These are phyloP conservation scores for Hetaerina americana DNA, from an alignment of 1,140 invertebrate species.

Conservation along the genomic window DNA sequence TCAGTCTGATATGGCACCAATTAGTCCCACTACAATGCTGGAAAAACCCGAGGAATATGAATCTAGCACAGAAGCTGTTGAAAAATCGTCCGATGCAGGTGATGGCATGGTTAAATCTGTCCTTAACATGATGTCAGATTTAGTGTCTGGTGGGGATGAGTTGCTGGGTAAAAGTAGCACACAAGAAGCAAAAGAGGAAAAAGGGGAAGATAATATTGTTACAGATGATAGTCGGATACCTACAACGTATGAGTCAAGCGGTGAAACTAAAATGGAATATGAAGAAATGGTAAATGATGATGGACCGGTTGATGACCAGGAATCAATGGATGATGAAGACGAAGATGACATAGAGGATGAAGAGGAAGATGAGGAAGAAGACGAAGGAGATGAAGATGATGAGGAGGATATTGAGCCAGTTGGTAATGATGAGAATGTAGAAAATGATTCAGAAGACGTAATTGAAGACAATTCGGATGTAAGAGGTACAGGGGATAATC, in stretches of 20 bases:
- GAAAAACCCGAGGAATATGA: background rate
- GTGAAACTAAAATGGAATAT: background rate
- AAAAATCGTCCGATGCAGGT: background rate
- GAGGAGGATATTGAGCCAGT: background rate
- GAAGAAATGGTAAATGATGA: background rate
- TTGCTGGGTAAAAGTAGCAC: no score
- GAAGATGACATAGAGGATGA: background rate
- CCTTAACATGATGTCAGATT: background rate
- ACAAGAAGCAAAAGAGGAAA: no score
- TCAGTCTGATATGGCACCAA: background rate
- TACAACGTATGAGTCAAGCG: no score
- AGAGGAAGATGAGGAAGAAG: background rate
- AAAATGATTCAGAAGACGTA: no score
- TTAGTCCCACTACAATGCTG: background rate
- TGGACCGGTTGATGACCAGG: background rate
- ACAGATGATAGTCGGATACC: no score
- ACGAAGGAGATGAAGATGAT: background rate
- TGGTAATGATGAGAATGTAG: no score
- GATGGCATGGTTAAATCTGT: background rate
- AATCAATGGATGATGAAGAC: background rate
- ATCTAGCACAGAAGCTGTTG: background rate
- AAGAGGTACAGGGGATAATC: no score
- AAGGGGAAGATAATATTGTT: no score
- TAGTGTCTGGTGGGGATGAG: background rate
- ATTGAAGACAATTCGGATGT: no score